Conservation (phyloP, 2,113 vertebrate genomes). For the Arizona elegans region DNA sequence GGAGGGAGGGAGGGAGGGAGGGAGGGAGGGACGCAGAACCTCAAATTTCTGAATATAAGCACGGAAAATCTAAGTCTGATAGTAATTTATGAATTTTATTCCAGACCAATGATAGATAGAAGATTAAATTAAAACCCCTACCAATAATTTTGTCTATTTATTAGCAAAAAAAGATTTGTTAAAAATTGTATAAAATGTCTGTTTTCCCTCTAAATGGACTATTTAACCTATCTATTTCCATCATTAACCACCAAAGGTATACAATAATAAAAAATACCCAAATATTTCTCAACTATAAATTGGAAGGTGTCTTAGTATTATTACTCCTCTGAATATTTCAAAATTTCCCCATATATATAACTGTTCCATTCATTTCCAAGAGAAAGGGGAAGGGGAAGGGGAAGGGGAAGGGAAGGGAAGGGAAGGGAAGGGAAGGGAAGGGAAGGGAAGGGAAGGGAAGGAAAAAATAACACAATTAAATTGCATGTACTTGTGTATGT, state of each 20-base stretch:
- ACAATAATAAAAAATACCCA: too few relatives aligned
- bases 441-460: not conserved
- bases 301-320: not conserved
- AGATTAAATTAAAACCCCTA: not conserved
- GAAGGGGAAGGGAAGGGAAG: not conserved
- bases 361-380: not conserved
- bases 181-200: not conserved
- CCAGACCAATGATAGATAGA: not conserved
- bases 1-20: too few relatives aligned
- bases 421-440: not conserved
- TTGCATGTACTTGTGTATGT: not conserved
- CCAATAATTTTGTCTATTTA: not conserved
- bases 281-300: not conserved
- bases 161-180: not conserved
- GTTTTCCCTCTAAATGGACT: too few relatives aligned
- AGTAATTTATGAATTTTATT: not conserved
- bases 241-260: too few relatives aligned
- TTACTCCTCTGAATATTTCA: not conserved
- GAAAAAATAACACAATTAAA: not conserved
- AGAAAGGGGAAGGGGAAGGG: not conserved
- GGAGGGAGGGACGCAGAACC: too few relatives aligned
- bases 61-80: not conserved
- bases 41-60: too few relatives aligned
- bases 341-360: not conserved
- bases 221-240: too few relatives aligned